These are phyloP conservation scores for Drosophila barbarae DNA, from an alignment of 2,888 invertebrate genomes.

Conservation along the genomic window DNA sequence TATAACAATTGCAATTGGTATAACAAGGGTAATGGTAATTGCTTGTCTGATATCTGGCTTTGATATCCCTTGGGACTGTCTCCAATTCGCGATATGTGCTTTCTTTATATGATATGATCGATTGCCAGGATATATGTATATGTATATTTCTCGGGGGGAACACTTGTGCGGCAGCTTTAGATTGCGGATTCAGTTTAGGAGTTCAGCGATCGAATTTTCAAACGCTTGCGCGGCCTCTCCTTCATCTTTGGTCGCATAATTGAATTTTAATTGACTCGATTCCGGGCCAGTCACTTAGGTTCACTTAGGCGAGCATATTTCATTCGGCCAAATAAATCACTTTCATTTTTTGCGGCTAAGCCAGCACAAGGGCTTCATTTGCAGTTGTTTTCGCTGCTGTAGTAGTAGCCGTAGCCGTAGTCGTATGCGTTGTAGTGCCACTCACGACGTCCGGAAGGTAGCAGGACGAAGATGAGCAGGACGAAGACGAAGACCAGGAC, in stretches of 20 bases:
- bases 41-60: conserved; percentile 12
- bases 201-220: conserved; percentile 58
- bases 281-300: conserved; percentile 35
- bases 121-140: conserved; percentile 19
- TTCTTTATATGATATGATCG: conserved; percentile 48
- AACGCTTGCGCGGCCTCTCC: conserved; percentile 69
- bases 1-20: conserved; percentile 36
- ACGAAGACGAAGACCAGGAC: conserved; percentile 22
- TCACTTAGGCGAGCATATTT: conserved; percentile 55
- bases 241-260: conserved; percentile 66
- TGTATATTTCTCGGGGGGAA: conserved; percentile 13
- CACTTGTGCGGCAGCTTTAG: conserved; percentile 27
- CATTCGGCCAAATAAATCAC: conserved; percentile 68
- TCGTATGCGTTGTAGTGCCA: conserved; percentile 28
- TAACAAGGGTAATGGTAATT: conserved; percentile 24
- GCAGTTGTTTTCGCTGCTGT: conserved; percentile 49
- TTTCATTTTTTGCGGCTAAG: conserved; percentile 62
- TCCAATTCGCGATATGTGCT: conserved; percentile 19
- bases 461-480: conserved; percentile 21
- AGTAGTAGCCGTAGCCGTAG: conserved; percentile 10
- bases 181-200: conserved; percentile 32
- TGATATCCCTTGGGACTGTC: conserved; percentile 10
- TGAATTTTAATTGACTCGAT: conserved; percentile 66
- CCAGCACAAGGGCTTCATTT: conserved; percentile 65
- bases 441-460: conserved; percentile 32